Percentiles rank a stretch among this genome's conserved stretches.
These are phyloP conservation scores for Actinia equina DNA, from an alignment of 64 coral and sea anemone species.

Conservation along the genomic window DNA sequence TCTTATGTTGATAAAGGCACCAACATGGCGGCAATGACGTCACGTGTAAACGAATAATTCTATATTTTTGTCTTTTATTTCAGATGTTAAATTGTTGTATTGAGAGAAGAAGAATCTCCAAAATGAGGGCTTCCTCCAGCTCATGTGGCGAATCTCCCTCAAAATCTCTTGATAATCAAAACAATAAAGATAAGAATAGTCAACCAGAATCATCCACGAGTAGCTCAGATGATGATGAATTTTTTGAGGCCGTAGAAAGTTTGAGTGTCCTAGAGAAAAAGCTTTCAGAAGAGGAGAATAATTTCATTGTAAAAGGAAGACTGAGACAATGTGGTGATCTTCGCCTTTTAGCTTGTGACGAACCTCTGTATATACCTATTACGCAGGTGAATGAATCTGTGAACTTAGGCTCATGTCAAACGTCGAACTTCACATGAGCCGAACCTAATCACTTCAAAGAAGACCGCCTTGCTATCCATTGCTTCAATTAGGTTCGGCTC, in stretches of 20 bases:
- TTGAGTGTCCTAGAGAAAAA: slow-evolving; percentile 41
- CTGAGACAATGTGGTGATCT: slow-evolving; percentile 83
- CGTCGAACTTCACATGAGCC: too few species aligned
- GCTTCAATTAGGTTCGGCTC: too few species aligned
- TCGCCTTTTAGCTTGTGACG: slow-evolving; percentile 59
- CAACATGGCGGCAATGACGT: too few species aligned
- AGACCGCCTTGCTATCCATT: too few species aligned
- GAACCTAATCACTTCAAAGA: too few species aligned
- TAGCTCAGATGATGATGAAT: slow-evolving; percentile 82
- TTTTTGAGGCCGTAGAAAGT: slow-evolving; percentile 94
- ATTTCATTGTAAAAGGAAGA: slow-evolving; percentile 52
- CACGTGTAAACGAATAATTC: too few species aligned
- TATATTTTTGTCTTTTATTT: background rate
- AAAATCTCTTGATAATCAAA: background rate
- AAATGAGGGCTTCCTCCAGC: slow-evolving; percentile 28
- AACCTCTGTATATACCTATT: slow-evolving; percentile 81
- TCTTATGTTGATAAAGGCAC: too few species aligned
- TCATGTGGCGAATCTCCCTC: background rate
- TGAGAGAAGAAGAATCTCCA: slow-evolving; percentile 80
- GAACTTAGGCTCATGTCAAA: background rate
- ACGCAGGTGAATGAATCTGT: slow-evolving; percentile 66
- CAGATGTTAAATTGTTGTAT: slow-evolving; percentile 99
- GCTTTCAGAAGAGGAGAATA: background rate
- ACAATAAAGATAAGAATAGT: background rate
- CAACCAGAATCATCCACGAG: slow-evolving; percentile 31